Evolutionary conservation across 2,888 invertebrate species (phyloP).

Genomic region (Cylindroiulus punctatus): DNA sequence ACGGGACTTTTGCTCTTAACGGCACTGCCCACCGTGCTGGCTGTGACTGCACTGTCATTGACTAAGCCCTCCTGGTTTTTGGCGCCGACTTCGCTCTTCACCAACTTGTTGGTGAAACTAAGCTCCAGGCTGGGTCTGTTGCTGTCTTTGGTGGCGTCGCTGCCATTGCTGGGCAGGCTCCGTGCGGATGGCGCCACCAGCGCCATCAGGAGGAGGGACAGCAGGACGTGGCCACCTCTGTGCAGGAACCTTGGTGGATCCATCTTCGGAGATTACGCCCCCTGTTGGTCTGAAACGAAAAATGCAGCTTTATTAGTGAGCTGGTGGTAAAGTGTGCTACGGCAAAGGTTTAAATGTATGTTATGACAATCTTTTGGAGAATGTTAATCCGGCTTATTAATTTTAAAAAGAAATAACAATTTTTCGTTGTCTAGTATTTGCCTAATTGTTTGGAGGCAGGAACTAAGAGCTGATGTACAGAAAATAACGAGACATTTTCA

Average conservation of each 20-base stretch:
- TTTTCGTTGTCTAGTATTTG: too few relatives aligned
- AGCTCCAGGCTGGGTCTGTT: constrained; percentile 36
- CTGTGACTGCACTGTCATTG: neutral
- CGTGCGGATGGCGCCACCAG: neutral
- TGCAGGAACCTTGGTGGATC: neutral
- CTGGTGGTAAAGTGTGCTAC: too few relatives aligned
- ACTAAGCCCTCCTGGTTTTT: neutral
- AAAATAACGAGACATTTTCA: too few relatives aligned
- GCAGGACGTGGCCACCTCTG: neutral
- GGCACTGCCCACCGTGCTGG: neutral
- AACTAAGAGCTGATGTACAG: too few relatives aligned
- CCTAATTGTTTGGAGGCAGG: too few relatives aligned
- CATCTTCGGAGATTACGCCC: neutral
- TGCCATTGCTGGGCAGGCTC: neutral
- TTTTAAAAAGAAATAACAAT: too few relatives aligned
- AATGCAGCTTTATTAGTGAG: too few relatives aligned
- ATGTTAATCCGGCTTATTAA: too few relatives aligned
- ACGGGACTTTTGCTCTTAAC: neutral
- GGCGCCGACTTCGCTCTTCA: neutral
- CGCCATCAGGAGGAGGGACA: neutral
- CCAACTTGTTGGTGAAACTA: neutral
- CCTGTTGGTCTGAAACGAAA: neutral
- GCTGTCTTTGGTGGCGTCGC: constrained; percentile 15
- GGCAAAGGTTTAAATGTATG: too few relatives aligned
- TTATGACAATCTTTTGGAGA: too few relatives aligned